These are phyloP conservation scores for Nysson spinosus DNA, from an alignment of 2,888 invertebrate genomes.

Conservation along the genomic window DNA sequence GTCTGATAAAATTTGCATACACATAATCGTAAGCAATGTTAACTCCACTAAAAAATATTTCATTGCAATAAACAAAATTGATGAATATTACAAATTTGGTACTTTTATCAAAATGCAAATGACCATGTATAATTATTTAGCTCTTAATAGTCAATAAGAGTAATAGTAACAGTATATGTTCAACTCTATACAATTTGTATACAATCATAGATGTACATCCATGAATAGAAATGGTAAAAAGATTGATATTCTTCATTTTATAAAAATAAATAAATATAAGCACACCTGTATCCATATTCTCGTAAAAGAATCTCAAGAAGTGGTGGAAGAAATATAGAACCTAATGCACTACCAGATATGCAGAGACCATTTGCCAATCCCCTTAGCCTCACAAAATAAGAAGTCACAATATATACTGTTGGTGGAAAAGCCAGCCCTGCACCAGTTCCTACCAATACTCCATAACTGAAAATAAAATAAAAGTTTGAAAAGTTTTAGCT, in stretches of 20 bases:
- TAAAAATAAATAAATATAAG: slow-evolving; percentile 28
- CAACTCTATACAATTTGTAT: too few species aligned
- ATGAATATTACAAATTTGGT: not conserved
- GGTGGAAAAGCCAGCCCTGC: slow-evolving; percentile 93
- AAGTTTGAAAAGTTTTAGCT: too few species aligned
- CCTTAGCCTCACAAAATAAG: slow-evolving; percentile 88
- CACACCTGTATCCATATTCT: slow-evolving; percentile 86
- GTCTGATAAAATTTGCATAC: too few species aligned
- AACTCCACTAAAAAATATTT: too few species aligned
- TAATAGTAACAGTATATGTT: too few species aligned
- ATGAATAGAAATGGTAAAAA: not conserved
- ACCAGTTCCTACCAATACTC: slow-evolving; percentile 89
- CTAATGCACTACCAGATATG: slow-evolving; percentile 92
- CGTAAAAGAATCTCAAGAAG: slow-evolving; percentile 85
- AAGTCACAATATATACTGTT: slow-evolving; percentile 93
- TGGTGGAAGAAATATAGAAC: slow-evolving; percentile 91
- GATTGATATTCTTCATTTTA: not conserved
- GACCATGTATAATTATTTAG: not conserved
- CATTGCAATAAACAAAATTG: slow-evolving; percentile 1
- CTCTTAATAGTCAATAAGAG: not conserved
- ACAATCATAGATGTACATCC: too few species aligned
- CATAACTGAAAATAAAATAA: slow-evolving; percentile 81
- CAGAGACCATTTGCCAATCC: slow-evolving; percentile 93
- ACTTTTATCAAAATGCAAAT: not conserved
- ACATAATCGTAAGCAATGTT: not conserved